A percentile compares a stretch with the other conserved stretches of the same genome.
Evolutionary conservation across 2,888 invertebrate species (phyloP).

Genomic region (Disparrhopalites patrizii): DNA sequence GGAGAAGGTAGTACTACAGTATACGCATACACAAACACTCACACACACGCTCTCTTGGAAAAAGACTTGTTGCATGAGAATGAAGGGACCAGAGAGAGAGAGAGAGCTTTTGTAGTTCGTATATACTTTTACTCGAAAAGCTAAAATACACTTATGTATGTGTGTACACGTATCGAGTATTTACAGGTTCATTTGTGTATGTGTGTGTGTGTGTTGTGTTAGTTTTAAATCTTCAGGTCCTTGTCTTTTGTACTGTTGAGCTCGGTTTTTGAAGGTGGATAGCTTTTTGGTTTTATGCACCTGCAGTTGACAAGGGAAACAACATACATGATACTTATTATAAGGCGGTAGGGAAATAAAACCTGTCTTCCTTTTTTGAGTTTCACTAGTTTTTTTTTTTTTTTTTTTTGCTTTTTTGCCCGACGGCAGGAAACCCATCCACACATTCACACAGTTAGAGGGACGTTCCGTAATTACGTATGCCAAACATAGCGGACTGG

Average conservation of each 20-base stretch:
- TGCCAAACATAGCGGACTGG: slow-evolving; percentile 1
- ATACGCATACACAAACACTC: too few relatives aligned
- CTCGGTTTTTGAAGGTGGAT: background rate
- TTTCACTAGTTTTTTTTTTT: slow-evolving; percentile 24
- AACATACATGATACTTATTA: slow-evolving; percentile 7
- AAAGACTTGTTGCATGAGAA: too few relatives aligned
- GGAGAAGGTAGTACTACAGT: too few relatives aligned
- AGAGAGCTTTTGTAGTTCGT: too few relatives aligned
- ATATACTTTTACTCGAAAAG: too few relatives aligned
- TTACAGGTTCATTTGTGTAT: slow-evolving; percentile 9
- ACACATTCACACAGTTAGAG: slow-evolving; percentile 11
- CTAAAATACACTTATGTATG: too few relatives aligned
- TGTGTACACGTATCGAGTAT: background rate
- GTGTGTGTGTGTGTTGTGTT: too few relatives aligned
- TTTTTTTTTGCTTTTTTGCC: too few relatives aligned
- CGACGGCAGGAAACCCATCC: slow-evolving; percentile 21
- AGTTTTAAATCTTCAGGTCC: slow-evolving; percentile 2
- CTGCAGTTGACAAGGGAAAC: slow-evolving; percentile 19
- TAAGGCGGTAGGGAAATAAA: slow-evolving; percentile 12
- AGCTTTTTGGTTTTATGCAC: slow-evolving; percentile 11
- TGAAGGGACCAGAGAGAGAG: background rate
- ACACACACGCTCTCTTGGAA: too few relatives aligned
- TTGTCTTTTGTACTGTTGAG: background rate
- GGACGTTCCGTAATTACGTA: background rate
- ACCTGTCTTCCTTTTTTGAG: slow-evolving; percentile 21